Evolutionary conservation across 2,888 invertebrate species (phyloP).

Genomic region (Plebejus anna): DNA sequence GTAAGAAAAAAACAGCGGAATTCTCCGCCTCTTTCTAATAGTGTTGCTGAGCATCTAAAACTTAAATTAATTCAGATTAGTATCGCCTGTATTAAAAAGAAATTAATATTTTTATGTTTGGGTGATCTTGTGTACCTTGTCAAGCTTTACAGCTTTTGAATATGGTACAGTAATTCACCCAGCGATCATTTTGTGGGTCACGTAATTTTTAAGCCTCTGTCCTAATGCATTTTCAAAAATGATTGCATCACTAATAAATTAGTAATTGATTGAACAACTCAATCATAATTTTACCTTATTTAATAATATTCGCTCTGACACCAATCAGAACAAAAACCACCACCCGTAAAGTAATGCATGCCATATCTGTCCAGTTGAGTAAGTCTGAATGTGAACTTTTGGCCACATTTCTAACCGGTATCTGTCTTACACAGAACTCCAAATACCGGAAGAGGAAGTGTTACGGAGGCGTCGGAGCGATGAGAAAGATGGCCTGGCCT

Average conservation of each 20-base stretch:
- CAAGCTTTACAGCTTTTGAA: too few relatives aligned
- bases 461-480: constrained; percentile 65
- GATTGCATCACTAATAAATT: neutral
- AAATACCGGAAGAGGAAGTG: constrained; percentile 60
- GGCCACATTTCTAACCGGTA: constrained; percentile 26
- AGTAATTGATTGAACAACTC: neutral
- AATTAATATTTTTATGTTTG: too few relatives aligned
- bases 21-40: too few relatives aligned
- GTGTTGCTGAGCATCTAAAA: too few relatives aligned
- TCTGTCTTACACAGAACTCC: constrained; percentile 54
- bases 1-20: too few relatives aligned
- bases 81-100: too few relatives aligned
- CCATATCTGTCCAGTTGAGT: neutral
- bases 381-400: constrained; percentile 12
- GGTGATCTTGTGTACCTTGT: too few relatives aligned
- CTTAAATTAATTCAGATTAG: too few relatives aligned
- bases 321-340: neutral
- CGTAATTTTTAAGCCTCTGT: neutral
- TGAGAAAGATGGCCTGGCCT: constrained; percentile 69
- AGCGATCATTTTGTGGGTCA: neutral
- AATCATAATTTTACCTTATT: neutral
- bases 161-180: too few relatives aligned
- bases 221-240: neutral
- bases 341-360: neutral
- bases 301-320: neutral